Conservation (phyloP, 2,888 invertebrate genomes). For the Bellardia pandia region DNA sequence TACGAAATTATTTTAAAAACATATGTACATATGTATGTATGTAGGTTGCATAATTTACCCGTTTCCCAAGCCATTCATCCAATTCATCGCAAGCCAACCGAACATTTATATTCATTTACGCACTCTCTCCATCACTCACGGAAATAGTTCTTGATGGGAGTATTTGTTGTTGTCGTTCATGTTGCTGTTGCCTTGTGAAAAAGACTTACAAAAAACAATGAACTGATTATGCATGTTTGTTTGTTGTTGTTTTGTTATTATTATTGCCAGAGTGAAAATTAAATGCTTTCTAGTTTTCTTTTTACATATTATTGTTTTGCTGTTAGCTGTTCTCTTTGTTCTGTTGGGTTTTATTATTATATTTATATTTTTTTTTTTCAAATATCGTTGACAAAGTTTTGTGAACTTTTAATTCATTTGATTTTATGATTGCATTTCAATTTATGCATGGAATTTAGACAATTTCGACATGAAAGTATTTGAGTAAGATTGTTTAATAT, state of each 20-base stretch:
- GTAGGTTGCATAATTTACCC: conserved; percentile 33
- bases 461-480: conserved; percentile 4
- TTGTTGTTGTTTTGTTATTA: conserved; percentile 5
- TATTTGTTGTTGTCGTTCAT: conserved; percentile 1
- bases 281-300: conserved; percentile 29
- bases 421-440: conserved; percentile 6
- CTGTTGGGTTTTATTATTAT: neutral
- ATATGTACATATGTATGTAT: neutral
- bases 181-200: conserved; percentile 20
- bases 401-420: conserved; percentile 21
- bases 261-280: conserved; percentile 54
- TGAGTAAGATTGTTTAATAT: too few species aligned
- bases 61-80: conserved; percentile 48
- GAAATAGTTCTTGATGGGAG: conserved; percentile 32
- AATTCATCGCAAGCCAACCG: conserved; percentile 25
- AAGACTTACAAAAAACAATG: conserved; percentile 41
- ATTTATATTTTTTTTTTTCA: neutral
- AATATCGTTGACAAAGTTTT: conserved; percentile 46
- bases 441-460: conserved; percentile 33
- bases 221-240: conserved; percentile 51
- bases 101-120: conserved; percentile 39
- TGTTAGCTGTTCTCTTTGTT: conserved; percentile 27
- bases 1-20: neutral
- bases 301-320: conserved; percentile 14
- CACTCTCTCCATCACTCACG: conserved; percentile 21